Base-by-base conservation (phyloP, 2,888 invertebrate genomes). In the Lagria hirta region DNA sequence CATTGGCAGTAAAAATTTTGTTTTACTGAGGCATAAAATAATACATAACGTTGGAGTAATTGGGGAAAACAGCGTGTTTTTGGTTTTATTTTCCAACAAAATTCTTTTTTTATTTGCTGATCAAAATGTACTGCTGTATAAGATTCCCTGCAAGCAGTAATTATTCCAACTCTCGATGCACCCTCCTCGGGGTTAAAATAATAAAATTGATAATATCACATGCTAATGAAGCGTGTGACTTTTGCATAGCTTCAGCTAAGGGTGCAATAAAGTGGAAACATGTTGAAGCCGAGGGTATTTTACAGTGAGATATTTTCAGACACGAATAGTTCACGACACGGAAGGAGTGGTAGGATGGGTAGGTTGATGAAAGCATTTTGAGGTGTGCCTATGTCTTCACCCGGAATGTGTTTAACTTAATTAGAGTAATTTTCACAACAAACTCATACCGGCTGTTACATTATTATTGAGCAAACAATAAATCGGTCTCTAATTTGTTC, bases 291-390 rank as follows among this genome's bases (percentile, higher is more conserved):
- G 22, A 32, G 35, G 28, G 14, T 33, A n/a, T n/a, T n/a, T n/a
- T n/a, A 42, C 35, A 18, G 18, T n/a, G 33, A 44, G 41, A 41
- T 41, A 41, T 41, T 41, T 41, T 41, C 41, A 20, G 21, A 37
- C 47, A 44, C 51, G 42, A 51, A 44, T 46, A 33, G 51, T 48
- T 53, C 44, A 49, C 44, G 43, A 45, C 49, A 47, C 42, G 38
- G 34, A 37, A 45, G 41, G n/a, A n/a, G n/a, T n/a, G n/a, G n/a
- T n/a, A n/a, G n/a, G n/a, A n/a, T n/a, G n/a, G 36, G 33, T 41
- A 27, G 37, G 37, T 26, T 34, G 34, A 26, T 47, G 34, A 40
- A 44, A 49, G 43, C 45, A 43, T 49, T 47, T 33, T 36, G 46
- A 51, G 49, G 51, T 51, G 43, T 33, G 42, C 34, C 29, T 34